phyloP scores from a whole-genome alignment of 2,113 vertebrate genomes.

The Jacana jacana region DNA sequence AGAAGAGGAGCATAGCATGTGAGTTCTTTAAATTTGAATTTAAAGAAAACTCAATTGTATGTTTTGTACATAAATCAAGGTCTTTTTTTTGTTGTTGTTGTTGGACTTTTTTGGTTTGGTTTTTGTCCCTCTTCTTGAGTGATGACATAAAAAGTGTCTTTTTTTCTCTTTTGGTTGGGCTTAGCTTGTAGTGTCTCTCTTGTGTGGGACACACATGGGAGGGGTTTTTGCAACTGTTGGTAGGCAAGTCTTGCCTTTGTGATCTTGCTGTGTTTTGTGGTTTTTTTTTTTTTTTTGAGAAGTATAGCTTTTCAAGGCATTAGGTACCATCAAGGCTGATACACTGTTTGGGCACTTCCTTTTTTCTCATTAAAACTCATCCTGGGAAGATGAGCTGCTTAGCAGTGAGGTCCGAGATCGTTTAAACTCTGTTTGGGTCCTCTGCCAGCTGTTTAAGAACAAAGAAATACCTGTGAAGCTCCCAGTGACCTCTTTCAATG shows the following conservation, averaged over 20 bases:
- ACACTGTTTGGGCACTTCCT: background rate
- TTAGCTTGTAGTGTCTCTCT: background rate
- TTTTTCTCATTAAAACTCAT: background rate
- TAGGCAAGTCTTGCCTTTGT: background rate
- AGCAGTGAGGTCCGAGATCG: background rate
- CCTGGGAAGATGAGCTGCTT: background rate
- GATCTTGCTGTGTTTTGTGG: background rate
- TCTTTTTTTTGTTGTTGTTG: background rate
- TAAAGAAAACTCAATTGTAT: background rate
- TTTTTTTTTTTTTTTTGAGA: background rate
- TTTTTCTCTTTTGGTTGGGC: background rate
- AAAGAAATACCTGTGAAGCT: background rate
- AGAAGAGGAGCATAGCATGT: slow-evolving; percentile 58
- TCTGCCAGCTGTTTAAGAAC: background rate
- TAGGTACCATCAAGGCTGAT: background rate
- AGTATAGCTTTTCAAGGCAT: background rate
- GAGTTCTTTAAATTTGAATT: background rate
- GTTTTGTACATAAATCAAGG: background rate
- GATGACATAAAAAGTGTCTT: background rate
- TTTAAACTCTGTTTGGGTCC: background rate
- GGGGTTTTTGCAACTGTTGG: background rate
- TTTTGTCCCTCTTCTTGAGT: background rate
- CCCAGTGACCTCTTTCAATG: background rate
- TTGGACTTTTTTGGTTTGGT: too few relatives aligned
- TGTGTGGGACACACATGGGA: too few relatives aligned